Conservation (phyloP, 1,140 invertebrate genomes). For the Neotoxoptera formosana region DNA sequence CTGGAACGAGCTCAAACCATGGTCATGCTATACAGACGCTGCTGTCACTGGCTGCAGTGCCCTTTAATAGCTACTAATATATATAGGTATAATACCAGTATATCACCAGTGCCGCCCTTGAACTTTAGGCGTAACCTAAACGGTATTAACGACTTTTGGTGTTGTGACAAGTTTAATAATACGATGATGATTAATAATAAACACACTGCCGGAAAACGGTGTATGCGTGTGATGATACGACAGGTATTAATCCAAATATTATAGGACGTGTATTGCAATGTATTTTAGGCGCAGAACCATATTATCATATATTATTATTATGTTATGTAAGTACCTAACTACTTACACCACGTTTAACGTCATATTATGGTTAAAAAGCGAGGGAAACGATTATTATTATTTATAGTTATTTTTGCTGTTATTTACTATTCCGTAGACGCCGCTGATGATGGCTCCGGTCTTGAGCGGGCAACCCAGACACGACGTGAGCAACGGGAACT, state of each 20-base stretch:
- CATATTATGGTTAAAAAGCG: not conserved
- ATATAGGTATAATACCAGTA: not conserved
- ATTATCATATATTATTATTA: too few relatives aligned
- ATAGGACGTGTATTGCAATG: not conserved
- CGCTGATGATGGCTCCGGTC: slow-evolving; percentile 51
- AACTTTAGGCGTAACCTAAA: slow-evolving; percentile 26
- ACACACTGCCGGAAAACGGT: not conserved
- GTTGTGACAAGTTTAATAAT: not conserved
- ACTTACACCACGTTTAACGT: not conserved
- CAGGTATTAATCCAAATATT: not conserved
- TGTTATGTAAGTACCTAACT: not conserved
- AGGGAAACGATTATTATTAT: not conserved
- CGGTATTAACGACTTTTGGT: slow-evolving; percentile 16
- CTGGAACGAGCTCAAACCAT: slow-evolving; percentile 22
- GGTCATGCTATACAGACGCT: not conserved
- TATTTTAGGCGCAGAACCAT: not conserved
- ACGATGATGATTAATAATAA: slow-evolving; percentile 12
- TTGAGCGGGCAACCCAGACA: slow-evolving; percentile 43
- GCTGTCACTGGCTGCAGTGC: not conserved
- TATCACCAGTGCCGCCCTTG: not conserved
- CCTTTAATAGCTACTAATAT: slow-evolving; percentile 20
- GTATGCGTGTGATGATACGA: not conserved
- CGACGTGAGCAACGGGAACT: slow-evolving; percentile 11
- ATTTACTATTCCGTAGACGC: slow-evolving; percentile 54
- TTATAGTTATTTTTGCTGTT: not conserved